phyloP scores from a whole-genome alignment of 2,797 vertebrate genomes.

The Dipus sagitta region DNA sequence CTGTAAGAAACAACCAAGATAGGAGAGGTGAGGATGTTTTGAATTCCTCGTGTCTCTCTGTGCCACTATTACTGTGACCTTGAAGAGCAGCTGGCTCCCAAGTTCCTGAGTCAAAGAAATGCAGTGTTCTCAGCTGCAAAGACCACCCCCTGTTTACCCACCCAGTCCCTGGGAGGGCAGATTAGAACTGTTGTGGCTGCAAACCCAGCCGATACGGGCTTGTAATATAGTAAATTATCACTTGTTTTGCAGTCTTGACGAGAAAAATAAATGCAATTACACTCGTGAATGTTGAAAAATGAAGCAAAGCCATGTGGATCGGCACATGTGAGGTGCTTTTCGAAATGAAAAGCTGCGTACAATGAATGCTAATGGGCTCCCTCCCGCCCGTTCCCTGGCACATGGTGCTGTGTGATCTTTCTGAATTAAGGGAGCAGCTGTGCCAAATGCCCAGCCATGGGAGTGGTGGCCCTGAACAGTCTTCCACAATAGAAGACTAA shows the following conservation, averaged over 20 bases:
- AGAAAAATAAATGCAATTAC: constrained; percentile 90
- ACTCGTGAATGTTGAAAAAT: constrained; percentile 88
- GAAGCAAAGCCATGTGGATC: constrained; percentile 87
- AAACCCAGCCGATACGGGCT: constrained; percentile 82
- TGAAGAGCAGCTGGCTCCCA: constrained; percentile 37
- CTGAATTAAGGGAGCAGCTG: constrained; percentile 87
- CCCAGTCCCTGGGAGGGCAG: constrained; percentile 73
- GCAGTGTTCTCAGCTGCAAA: constrained; percentile 43
- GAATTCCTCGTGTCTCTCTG: background rate
- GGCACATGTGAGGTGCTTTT: constrained; percentile 87
- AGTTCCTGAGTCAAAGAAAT: constrained; percentile 62
- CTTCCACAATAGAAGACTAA: background rate
- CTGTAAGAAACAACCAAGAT: background rate
- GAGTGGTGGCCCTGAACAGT: constrained; percentile 62
- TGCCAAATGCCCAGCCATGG: constrained; percentile 72
- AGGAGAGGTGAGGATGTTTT: background rate
- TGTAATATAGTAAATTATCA: constrained; percentile 88
- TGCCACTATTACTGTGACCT: background rate
- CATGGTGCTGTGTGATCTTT: constrained; percentile 80
- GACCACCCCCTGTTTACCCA: constrained; percentile 55
- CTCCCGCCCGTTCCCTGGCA: constrained; percentile 75
- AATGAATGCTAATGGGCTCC: constrained; percentile 83
- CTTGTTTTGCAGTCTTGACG: constrained; percentile 89
- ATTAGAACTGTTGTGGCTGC: constrained; percentile 84
- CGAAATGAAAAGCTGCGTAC: constrained; percentile 86